Percentiles rank a stretch among this genome's conserved stretches.
phyloP scores from a whole-genome alignment of 1,140 invertebrate genomes.

The Arion vulgaris region DNA sequence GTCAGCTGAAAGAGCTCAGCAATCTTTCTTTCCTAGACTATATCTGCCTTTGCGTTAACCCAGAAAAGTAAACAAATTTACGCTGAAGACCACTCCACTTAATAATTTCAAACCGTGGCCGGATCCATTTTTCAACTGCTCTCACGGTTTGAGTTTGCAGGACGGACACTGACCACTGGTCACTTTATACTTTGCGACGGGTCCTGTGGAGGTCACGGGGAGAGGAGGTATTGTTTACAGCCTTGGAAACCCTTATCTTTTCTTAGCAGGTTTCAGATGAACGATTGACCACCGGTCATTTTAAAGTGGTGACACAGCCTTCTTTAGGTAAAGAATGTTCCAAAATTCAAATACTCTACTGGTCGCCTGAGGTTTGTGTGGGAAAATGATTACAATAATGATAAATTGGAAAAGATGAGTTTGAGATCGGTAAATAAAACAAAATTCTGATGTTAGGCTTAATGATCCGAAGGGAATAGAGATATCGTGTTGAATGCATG shows the following conservation, averaged over 20 bases:
- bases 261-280: constrained; percentile 2
- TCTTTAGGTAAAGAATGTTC: background rate
- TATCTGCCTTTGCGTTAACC: background rate
- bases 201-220: background rate
- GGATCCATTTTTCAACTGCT: background rate
- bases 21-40: background rate
- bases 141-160: background rate
- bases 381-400: background rate
- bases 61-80: constrained; percentile 15
- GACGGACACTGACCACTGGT: constrained; percentile 8
- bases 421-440: background rate
- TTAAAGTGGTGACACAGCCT: background rate
- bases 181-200: constrained; percentile 9
- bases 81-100: background rate
- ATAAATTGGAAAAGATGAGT: background rate
- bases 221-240: background rate
- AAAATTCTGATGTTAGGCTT: background rate
- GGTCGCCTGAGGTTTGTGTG: background rate
- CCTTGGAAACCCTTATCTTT: background rate
- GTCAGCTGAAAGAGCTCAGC: background rate
- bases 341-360: background rate
- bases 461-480: background rate
- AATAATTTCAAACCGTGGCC: background rate
- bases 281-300: constrained; percentile 8
- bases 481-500: background rate